Evolutionary conservation across 2,113 vertebrate species (phyloP).

Genomic region (Oreochromis spilurus): DNA sequence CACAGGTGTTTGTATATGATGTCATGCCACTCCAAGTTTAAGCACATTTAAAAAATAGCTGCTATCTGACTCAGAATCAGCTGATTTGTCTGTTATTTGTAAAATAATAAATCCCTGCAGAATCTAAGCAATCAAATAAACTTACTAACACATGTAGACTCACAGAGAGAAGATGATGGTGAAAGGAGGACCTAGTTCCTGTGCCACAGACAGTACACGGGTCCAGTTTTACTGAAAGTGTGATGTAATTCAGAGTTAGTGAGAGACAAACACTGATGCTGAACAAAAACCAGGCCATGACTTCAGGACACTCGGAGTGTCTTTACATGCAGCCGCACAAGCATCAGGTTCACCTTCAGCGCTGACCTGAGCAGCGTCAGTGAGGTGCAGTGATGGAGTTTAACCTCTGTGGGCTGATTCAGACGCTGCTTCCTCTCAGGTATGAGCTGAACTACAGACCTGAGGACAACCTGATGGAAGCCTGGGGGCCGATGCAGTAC

Average conservation of each 20-base stretch:
- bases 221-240: not conserved
- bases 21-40: not conserved
- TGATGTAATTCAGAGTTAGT: not conserved
- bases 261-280: rapidly evolving
- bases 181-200: not conserved
- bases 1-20: not conserved
- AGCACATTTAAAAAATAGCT: rapidly evolving
- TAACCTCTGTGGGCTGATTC: not conserved
- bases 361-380: not conserved
- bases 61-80: not conserved
- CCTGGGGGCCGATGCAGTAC: rapidly evolving
- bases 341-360: not conserved
- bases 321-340: not conserved
- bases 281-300: not conserved
- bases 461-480: not conserved
- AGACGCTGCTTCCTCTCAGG: not conserved
- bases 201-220: not conserved
- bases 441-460: rapidly evolving
- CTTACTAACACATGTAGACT: not conserved
- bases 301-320: not conserved
- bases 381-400: not conserved
- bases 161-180: not conserved
- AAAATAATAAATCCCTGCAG: no score
- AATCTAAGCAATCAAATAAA: no score
- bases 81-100: not conserved